These are phyloP conservation scores for Apantesis nais DNA, from an alignment of 2,888 invertebrate species.

Conservation along the genomic window DNA sequence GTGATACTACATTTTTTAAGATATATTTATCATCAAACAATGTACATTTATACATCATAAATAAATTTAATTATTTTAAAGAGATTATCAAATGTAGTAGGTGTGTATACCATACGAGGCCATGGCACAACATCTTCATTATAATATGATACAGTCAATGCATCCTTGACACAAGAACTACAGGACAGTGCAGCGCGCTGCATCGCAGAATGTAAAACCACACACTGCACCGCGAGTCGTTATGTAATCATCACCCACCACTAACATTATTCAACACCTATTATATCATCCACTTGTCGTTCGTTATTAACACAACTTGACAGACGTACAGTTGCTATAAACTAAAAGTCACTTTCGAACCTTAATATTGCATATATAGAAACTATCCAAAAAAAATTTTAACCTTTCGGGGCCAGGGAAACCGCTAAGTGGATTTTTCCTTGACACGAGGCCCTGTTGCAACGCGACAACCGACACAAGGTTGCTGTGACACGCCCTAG, in stretches of 20 bases:
- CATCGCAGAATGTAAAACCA: conserved; percentile 55
- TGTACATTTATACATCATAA: not conserved
- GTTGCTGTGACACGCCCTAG: conserved; percentile 82
- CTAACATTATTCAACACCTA: conserved; percentile 62
- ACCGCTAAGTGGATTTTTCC: conserved; percentile 83
- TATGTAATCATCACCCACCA: conserved; percentile 73
- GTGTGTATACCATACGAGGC: conserved; percentile 53
- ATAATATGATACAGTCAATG: conserved; percentile 62
- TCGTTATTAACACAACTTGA: conserved; percentile 27
- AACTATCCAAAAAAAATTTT: conserved; percentile 56
- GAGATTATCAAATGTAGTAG: conserved; percentile 19
- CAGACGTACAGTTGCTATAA: conserved; percentile 2
- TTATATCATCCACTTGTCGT: conserved; percentile 58
- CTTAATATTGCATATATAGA: conserved; percentile 32
- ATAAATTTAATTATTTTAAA: not conserved
- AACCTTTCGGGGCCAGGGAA: conserved; percentile 79
- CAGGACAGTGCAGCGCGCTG: conserved; percentile 37
- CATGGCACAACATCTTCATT: conserved; percentile 71
- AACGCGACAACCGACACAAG: conserved; percentile 82
- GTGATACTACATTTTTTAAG: not conserved
- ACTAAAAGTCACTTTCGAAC: not conserved
- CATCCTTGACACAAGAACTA: conserved; percentile 77
- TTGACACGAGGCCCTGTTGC: conserved; percentile 84
- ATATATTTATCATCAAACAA: not conserved
- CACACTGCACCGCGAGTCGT: conserved; percentile 55